These are phyloP conservation scores for Squalus acanthias DNA, from an alignment of 2,797 vertebrate genomes.

Conservation along the genomic window DNA sequence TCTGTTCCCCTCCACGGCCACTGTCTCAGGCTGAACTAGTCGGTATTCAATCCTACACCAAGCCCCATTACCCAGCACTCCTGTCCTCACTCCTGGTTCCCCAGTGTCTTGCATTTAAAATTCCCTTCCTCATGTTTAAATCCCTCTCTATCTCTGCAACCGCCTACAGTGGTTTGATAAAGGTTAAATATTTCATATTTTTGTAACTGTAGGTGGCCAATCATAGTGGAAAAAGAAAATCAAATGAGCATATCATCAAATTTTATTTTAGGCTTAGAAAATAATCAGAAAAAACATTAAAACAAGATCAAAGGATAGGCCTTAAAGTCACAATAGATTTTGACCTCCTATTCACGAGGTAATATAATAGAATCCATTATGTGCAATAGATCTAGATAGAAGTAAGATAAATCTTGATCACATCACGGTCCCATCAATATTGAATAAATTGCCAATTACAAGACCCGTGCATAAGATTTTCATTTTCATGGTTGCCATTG, in stretches of 20 bases:
- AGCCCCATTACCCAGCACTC: background rate
- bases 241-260: background rate
- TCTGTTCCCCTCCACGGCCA: background rate
- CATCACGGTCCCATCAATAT: background rate
- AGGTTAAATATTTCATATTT: slow-evolving; percentile 16
- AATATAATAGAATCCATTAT: slow-evolving; percentile 1
- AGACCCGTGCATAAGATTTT: background rate
- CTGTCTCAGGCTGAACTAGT: background rate
- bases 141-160: background rate
- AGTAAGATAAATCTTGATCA: background rate
- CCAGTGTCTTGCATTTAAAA: background rate
- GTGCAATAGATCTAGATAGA: background rate
- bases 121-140: background rate
- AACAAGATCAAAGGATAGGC: background rate
- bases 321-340: background rate
- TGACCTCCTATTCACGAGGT: background rate
- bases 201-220: background rate
- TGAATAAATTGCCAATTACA: slow-evolving; percentile 14
- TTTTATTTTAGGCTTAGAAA: background rate
- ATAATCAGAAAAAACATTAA: background rate
- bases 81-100: background rate
- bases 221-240: background rate
- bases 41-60: background rate
- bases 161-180: background rate
- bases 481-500: background rate